Evolutionary conservation across 1,140 invertebrate genomes (phyloP), one percentile per base, ranked within the genome.

Genomic region (Pygmarrhopalites habei): DNA sequence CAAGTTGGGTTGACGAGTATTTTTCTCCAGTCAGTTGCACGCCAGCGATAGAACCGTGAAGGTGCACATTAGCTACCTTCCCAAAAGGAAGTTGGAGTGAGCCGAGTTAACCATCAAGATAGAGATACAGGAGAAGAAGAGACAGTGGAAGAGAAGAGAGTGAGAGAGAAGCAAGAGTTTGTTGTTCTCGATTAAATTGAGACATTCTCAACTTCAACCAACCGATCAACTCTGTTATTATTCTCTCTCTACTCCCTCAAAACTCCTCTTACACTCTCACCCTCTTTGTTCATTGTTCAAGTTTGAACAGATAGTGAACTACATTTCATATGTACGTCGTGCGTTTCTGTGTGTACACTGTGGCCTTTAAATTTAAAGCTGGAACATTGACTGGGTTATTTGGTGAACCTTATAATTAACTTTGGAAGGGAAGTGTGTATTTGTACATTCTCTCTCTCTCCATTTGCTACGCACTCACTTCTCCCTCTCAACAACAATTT

Each of bases 21-120:
- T 21, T 28, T 66, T 47, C 60, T 66, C 65, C 60, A 66, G 65
- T 66, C 65, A 66, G 65, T 66, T 62, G 65, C 49, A 58, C 56
- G 44, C 47, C 56, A 62, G 57, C 60, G 30, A 57, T 26, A 60
- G 64, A 62, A 47, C 57, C 26, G 65, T 55, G 60, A 63, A 66
- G 56, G 60, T 62, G 60, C 53, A 49, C 47, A 61, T 59, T 59
- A 59, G 17, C 28, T n/a, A 47, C 26, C 43, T 46, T 59, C 44
- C 58, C 49, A 39, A 39, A 39, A 58, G 41, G 47, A 21, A 46
- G 44, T 35, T 15, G 5, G 32, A 7, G 32, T 35, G 5, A 7
- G 32, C 15, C 32, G 15, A 35, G 32, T 35, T 7, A 35, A 35
- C 32, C 15, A 35, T 5, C 15, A 15, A 35, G 32, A 7, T 5